Evolutionary conservation across 2,888 invertebrate genomes (phyloP), one percentile per base, ranked within the genome.

Genomic region (Oasisia sp.): DNA sequence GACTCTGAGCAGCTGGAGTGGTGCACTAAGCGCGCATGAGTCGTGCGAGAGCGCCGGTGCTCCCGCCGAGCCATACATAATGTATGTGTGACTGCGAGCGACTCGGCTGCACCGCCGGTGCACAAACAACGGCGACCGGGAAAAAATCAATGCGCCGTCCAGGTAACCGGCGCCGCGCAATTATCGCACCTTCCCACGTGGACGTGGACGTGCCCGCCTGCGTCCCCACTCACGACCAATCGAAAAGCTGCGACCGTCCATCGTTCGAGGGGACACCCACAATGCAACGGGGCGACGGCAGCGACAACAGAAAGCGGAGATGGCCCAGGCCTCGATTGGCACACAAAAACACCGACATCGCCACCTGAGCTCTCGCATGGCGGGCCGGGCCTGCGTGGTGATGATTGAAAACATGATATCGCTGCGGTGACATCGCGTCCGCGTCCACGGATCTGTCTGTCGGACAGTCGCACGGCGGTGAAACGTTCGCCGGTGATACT

Each of bases 371-470:
- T n/a, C 5, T 19, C 74, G n/a, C 74, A 27, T n/a, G 74, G 19
- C 74, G 0, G 7, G 19, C 27, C 74, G 74, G 7, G 74, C 74
- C 50, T 50, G 74, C 74, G 19, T 74, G n/a, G 74, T 74, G 19
- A 74, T 74, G 74, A 74, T 74, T 74, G 74, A 74, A 74, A 74
- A 74, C 74, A 74, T 74, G 74, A 74, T 74, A 74, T 74, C n/a
- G 74, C n/a, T 27, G 74, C 7, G 74, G 74, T n/a, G 74, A 74
- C n/a, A 74, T 74, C 74, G 27, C 74, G 27, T 74, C 74, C 74
- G 27, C 7, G 74, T 38, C 38, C 38, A 38, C 38, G 4, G 1
- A 5, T n/a, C 19, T 27, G 74, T 19, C 27, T 19, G n/a, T 50
- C 50, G 50, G 74, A 74, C 7, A 5, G 19, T 74, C 19, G 27